phyloP scores from a whole-genome alignment of 2,797 vertebrate genomes.

The Rachycentron canadum region DNA sequence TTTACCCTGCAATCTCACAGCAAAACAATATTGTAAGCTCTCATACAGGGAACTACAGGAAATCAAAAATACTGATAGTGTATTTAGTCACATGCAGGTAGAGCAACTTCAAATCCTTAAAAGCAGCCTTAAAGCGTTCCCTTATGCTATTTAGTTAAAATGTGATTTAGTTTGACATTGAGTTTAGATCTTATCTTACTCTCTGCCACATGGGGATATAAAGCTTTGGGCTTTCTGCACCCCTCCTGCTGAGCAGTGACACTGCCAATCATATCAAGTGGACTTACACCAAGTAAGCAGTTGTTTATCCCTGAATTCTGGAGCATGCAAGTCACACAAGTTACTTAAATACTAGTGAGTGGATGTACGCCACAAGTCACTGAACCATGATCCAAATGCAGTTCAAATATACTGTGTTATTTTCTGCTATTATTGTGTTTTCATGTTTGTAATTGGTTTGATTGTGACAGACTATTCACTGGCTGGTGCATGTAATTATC shows the following conservation, averaged over 20 bases:
- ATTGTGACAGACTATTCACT: no score
- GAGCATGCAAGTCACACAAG: conserved; percentile 27
- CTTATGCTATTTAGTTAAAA: neutral
- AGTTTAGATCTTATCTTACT: neutral
- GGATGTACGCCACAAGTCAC: conserved; percentile 29
- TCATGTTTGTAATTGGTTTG: neutral
- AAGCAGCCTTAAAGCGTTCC: neutral
- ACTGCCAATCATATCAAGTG: conserved; percentile 66
- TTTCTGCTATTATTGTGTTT: no score
- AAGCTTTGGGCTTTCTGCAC: conserved; percentile 56
- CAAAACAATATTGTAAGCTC: neutral
- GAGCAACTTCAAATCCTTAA: neutral
- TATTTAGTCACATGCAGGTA: neutral
- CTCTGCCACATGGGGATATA: conserved; percentile 38
- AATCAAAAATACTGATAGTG: neutral
- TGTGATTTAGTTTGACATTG: neutral
- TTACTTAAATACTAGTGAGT: conserved; percentile 30
- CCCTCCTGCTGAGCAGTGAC: conserved; percentile 70
- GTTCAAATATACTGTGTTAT: neutral
- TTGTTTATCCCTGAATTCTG: conserved; percentile 58
- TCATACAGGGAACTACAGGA: neutral
- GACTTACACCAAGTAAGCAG: conserved; percentile 65
- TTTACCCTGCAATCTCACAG: neutral
- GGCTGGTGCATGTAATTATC: no score
- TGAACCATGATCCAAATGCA: neutral